Conservation (phyloP, 2,113 vertebrate genomes). For the Ancistrus triradiatus region DNA sequence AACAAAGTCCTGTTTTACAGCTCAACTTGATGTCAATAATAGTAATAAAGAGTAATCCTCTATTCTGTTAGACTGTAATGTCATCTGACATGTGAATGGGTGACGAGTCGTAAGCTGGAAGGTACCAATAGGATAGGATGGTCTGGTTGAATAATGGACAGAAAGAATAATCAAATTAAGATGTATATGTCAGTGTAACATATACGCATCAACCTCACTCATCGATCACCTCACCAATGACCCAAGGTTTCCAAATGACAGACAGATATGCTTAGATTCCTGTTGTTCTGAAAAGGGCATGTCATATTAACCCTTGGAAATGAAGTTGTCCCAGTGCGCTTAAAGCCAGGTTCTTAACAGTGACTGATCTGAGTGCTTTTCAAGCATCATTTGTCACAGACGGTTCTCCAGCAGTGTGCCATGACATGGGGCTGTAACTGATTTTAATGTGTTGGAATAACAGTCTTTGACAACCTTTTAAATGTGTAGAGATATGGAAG, state of each 20-base stretch:
- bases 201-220: constrained; percentile 46
- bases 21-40: no score
- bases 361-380: constrained; percentile 64
- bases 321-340: constrained; percentile 52
- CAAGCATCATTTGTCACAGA: constrained; percentile 69
- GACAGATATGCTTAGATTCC: constrained; percentile 61
- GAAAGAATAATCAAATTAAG: constrained; percentile 40
- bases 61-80: no score
- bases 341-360: constrained; percentile 62
- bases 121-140: background rate
- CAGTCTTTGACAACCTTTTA: constrained; percentile 30
- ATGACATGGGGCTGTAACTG: constrained; percentile 36
- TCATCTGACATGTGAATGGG: no score
- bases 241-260: constrained; percentile 45
- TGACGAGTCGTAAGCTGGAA: background rate
- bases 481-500: constrained; percentile 17
- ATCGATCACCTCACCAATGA: constrained; percentile 50
- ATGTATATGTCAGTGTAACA: constrained; percentile 52
- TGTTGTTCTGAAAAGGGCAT: constrained; percentile 56
- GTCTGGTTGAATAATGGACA: constrained; percentile 30
- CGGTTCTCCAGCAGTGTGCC: constrained; percentile 30
- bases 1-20: no score
- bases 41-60: no score
- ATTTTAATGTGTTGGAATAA: constrained; percentile 41
- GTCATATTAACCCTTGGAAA: constrained; percentile 66